Percentiles rank a stretch among this genome's conserved stretches.
Evolutionary conservation across 2,888 invertebrate species (phyloP).

Genomic region (Lutraria lutraria): DNA sequence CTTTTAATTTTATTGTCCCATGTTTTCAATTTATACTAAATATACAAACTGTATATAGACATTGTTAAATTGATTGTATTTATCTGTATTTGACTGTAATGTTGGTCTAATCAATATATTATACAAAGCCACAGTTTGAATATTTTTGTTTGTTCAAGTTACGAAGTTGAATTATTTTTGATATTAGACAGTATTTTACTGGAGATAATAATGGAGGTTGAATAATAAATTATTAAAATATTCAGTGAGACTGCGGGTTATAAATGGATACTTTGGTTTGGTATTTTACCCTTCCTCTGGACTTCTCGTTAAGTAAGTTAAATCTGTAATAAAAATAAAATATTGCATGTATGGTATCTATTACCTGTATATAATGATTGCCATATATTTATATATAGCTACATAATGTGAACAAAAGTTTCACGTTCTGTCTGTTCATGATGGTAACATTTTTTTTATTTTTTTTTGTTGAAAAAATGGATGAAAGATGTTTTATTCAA

Average conservation of each 20-base stretch:
- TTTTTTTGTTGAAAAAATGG: no score
- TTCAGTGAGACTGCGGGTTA: neutral
- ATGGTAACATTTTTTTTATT: no score
- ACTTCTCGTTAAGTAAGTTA: constrained; percentile 34
- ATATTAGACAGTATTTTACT: neutral
- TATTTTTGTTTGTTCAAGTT: constrained; percentile 6
- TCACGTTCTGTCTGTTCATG: no score
- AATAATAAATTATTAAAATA: neutral
- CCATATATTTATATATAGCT: no score
- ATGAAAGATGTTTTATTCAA: no score
- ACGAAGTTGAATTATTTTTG: constrained; percentile 3
- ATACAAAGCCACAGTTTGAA: constrained; percentile 12
- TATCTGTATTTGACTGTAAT: constrained; percentile 35
- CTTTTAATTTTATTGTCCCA: constrained; percentile 16
- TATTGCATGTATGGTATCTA: no score
- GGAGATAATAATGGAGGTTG: neutral
- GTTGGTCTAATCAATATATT: constrained; percentile 7
- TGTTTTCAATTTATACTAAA: neutral
- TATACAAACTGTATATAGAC: neutral
- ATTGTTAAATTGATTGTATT: constrained; percentile 40
- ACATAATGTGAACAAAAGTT: no score
- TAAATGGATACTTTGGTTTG: constrained; percentile 21
- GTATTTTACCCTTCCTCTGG: constrained; percentile 33
- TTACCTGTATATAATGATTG: no score
- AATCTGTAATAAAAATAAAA: neutral